Conservation (phyloP, 2,113 vertebrate species). For the Dromaius novaehollandiae region DNA sequence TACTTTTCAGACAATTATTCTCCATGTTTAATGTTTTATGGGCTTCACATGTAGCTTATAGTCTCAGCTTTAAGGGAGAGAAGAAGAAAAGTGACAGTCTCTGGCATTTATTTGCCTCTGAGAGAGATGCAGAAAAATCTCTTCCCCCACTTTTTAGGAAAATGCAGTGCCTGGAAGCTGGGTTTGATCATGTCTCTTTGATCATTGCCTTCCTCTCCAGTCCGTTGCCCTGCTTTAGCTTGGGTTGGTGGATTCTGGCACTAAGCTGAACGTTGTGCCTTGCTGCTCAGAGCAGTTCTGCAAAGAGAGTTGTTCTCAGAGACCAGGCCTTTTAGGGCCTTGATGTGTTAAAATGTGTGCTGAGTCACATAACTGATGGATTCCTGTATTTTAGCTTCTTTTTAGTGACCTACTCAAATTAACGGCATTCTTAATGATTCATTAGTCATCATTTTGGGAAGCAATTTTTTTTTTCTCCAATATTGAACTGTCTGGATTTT, state of each 20-base stretch:
- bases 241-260: neutral
- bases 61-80: neutral
- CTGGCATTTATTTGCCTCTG: neutral
- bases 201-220: neutral
- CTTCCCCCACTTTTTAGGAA: neutral
- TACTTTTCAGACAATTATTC: neutral
- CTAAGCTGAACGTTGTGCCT: neutral
- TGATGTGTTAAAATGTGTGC: neutral
- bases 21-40: neutral
- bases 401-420: neutral
- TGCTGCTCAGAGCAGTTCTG: neutral
- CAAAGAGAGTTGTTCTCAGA: neutral
- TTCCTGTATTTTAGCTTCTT: neutral
- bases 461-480: neutral
- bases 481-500: neutral
- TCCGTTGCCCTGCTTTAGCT: neutral
- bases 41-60: accelerated
- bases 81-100: neutral
- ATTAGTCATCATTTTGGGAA: neutral
- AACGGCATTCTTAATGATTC: neutral
- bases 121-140: neutral
- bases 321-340: neutral
- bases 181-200: neutral
- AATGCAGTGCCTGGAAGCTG: neutral
- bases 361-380: neutral